These are phyloP conservation scores for Ptychadena robeensis DNA, from an alignment of 2,797 vertebrate genomes.

Conservation along the genomic window DNA sequence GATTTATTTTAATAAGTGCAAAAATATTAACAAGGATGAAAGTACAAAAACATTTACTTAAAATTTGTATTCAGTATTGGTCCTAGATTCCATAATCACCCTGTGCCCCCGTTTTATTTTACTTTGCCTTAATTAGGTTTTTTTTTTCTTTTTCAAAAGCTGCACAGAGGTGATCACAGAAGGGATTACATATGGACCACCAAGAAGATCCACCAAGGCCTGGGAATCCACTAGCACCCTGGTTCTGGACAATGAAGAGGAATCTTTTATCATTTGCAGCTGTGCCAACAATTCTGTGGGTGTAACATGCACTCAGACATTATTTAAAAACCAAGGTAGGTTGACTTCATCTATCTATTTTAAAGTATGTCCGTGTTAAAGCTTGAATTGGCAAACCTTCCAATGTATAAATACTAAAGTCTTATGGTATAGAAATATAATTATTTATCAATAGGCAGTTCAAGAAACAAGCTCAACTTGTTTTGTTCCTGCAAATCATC, in stretches of 20 bases:
- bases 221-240: slow-evolving; percentile 76
- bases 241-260: slow-evolving; percentile 51
- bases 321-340: slow-evolving; percentile 40
- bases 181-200: slow-evolving; percentile 69
- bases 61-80: too few relatives aligned
- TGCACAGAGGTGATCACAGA: slow-evolving; percentile 74
- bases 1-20: too few relatives aligned
- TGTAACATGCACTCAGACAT: slow-evolving; percentile 67
- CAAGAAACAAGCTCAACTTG: too few relatives aligned
- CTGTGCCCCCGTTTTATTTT: too few relatives aligned
- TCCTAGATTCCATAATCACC: too few relatives aligned
- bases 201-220: slow-evolving; percentile 70
- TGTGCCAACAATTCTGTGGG: slow-evolving; percentile 79
- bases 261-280: slow-evolving; percentile 72
- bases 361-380: not conserved
- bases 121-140: slow-evolving; percentile 30
- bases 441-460: too few relatives aligned
- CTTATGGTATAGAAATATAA: too few relatives aligned
- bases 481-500: too few relatives aligned
- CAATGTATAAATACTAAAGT: not conserved
- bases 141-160: slow-evolving; percentile 71
- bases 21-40: too few relatives aligned
- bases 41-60: too few relatives aligned
- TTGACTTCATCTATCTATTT: not conserved
- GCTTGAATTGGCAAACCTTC: not conserved